Conservation (phyloP, 2,888 invertebrate genomes). For the Eurois occulta region DNA sequence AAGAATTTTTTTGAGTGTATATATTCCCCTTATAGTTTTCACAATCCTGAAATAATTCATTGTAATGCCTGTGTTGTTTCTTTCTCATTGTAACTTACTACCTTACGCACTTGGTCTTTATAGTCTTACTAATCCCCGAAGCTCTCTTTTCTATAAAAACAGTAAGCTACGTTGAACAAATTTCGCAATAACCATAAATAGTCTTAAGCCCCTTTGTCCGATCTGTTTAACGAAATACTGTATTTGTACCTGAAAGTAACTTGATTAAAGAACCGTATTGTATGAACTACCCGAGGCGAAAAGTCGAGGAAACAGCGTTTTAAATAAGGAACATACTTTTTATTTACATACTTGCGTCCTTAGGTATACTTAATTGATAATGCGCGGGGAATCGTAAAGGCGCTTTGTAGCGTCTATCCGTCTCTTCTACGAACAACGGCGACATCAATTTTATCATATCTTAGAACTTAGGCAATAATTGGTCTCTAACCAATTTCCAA, state of each 20-base stretch:
- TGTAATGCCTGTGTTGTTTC: neutral
- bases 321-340: conserved; percentile 21
- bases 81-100: conserved; percentile 3
- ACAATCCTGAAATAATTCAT: neutral
- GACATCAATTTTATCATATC: conserved; percentile 17
- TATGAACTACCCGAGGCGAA: conserved; percentile 45
- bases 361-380: conserved; percentile 4
- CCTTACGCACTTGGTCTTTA: conserved; percentile 12
- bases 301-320: conserved; percentile 23
- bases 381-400: conserved; percentile 13
- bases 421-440: neutral
- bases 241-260: conserved; percentile 44
- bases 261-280: conserved; percentile 50
- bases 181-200: conserved; percentile 52
- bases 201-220: conserved; percentile 37
- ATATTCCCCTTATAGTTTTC: neutral
- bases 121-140: conserved; percentile 20
- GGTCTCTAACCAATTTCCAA: neutral
- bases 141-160: conserved; percentile 24
- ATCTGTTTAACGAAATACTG: conserved; percentile 45
- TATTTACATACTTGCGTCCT: neutral
- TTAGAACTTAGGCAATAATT: neutral
- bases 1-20: neutral
- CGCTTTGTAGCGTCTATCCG: conserved; percentile 18
- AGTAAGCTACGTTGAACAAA: conserved; percentile 32